A percentile compares a stretch with the other conserved stretches of the same genome.
Evolutionary conservation across 2,888 invertebrate species (phyloP).

Genomic region (Amblyteles armatorius): DNA sequence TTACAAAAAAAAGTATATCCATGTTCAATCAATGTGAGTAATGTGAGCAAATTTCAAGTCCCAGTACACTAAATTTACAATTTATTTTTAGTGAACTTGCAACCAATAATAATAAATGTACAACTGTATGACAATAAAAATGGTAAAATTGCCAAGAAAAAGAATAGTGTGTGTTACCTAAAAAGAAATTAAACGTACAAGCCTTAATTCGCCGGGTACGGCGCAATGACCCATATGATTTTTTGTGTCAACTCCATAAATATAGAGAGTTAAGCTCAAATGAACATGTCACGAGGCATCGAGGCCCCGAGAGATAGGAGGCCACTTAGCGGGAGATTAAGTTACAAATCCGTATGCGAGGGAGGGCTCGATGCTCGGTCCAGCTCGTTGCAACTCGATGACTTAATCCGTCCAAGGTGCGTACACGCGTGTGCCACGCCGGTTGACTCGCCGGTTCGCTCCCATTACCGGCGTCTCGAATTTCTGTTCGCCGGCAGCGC

Average conservation of each 20-base stretch:
- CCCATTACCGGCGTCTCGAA: slow-evolving; percentile 57
- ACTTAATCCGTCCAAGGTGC: slow-evolving; percentile 71
- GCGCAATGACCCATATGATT: background rate
- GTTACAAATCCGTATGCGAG: slow-evolving; percentile 67
- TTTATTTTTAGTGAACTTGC: too few species aligned
- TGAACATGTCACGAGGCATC: slow-evolving; percentile 59
- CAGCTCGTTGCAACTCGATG: slow-evolving; percentile 64
- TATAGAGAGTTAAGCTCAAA: slow-evolving; percentile 34
- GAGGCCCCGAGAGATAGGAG: slow-evolving; percentile 56
- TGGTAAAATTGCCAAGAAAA: too few species aligned
- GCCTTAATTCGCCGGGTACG: background rate
- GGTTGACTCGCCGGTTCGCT: slow-evolving; percentile 59
- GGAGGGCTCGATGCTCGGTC: slow-evolving; percentile 43
- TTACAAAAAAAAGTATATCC: too few species aligned
- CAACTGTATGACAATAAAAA: too few species aligned
- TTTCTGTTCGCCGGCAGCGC: slow-evolving; percentile 56
- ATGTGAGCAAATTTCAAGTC: too few species aligned
- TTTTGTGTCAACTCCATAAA: background rate
- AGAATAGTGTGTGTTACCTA: too few species aligned
- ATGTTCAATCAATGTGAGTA: too few species aligned
- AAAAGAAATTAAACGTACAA: too few species aligned
- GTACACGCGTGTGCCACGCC: slow-evolving; percentile 64
- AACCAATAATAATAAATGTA: too few species aligned
- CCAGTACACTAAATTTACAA: too few species aligned
- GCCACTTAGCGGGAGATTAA: slow-evolving; percentile 66